phyloP scores from a whole-genome alignment of 2,888 invertebrate genomes.

The Brachyopa scutellaris region DNA sequence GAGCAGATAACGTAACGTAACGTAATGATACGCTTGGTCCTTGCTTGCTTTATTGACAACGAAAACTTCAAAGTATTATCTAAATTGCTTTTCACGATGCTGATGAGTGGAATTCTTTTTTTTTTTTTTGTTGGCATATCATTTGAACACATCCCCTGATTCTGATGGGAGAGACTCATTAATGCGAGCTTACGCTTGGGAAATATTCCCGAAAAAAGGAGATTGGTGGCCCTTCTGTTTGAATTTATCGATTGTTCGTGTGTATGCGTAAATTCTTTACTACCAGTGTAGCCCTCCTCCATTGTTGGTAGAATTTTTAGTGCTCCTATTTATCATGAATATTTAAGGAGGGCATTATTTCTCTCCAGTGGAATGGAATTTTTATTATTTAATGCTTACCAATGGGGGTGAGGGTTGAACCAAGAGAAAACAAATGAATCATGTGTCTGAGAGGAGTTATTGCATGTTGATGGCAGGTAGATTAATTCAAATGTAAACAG shows the following conservation, averaged over 20 bases:
- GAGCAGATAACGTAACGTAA: no score
- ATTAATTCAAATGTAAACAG: no score
- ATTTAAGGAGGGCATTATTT: constrained; percentile 3
- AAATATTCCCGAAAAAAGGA: background rate
- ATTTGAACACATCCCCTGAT: background rate
- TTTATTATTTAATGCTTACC: background rate
- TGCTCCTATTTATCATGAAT: constrained; percentile 24
- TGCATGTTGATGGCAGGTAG: no score
- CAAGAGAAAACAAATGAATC: background rate
- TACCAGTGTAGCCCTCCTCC: background rate
- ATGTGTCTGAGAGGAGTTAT: background rate
- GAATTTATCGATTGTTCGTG: constrained; percentile 19
- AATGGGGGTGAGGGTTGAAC: no score
- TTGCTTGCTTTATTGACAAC: no score
- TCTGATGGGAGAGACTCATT: background rate
- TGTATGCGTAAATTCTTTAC: constrained; percentile 13
- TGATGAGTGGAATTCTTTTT: background rate
- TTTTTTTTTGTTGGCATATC: background rate
- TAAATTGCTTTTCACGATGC: background rate
- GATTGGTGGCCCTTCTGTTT: background rate
- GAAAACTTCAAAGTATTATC: background rate
- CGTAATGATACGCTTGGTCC: background rate
- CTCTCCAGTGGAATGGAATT: constrained; percentile 9
- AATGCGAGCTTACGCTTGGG: background rate
- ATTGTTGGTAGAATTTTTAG: constrained; percentile 1